A percentile compares a stretch with the other conserved stretches of the same genome.
phyloP scores from a whole-genome alignment of 2,888 invertebrate genomes.

The Odontomyia ornata region DNA sequence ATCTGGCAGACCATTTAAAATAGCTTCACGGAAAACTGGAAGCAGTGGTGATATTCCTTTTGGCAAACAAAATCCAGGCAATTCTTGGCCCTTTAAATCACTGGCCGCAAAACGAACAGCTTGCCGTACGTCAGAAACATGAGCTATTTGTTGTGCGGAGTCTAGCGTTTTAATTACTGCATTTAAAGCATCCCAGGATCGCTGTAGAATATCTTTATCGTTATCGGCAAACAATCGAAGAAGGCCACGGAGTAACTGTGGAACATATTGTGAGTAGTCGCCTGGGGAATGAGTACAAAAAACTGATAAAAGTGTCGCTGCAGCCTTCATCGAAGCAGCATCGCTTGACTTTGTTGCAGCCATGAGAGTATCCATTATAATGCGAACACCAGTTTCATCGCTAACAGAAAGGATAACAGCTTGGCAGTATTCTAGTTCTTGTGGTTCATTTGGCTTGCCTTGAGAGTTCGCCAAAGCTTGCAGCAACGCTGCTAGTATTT shows the following conservation, averaged over 20 bases:
- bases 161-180: slow-evolving; percentile 90
- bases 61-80: slow-evolving; percentile 93
- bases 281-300: slow-evolving; percentile 91
- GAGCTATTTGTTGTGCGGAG: slow-evolving; percentile 82
- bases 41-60: slow-evolving; percentile 94
- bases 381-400: slow-evolving; percentile 87
- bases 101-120: slow-evolving; percentile 90
- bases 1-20: slow-evolving; percentile 93
- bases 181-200: slow-evolving; percentile 91
- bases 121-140: slow-evolving; percentile 89
- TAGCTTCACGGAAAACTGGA: slow-evolving; percentile 95
- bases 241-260: slow-evolving; percentile 86
- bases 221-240: slow-evolving; percentile 84
- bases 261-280: slow-evolving; percentile 86
- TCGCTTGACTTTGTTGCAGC: slow-evolving; percentile 75
- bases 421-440: slow-evolving; percentile 91
- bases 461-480: slow-evolving; percentile 77
- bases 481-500: slow-evolving; percentile 91
- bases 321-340: slow-evolving; percentile 76
- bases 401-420: slow-evolving; percentile 90
- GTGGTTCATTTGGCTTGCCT: slow-evolving; percentile 70
- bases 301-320: slow-evolving; percentile 85
- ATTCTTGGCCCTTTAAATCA: slow-evolving; percentile 79
- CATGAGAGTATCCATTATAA: slow-evolving; percentile 86
- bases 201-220: slow-evolving; percentile 82